phyloP scores from a whole-genome alignment of 2,797 vertebrate genomes.

The Brachyrhaphis roseni region DNA sequence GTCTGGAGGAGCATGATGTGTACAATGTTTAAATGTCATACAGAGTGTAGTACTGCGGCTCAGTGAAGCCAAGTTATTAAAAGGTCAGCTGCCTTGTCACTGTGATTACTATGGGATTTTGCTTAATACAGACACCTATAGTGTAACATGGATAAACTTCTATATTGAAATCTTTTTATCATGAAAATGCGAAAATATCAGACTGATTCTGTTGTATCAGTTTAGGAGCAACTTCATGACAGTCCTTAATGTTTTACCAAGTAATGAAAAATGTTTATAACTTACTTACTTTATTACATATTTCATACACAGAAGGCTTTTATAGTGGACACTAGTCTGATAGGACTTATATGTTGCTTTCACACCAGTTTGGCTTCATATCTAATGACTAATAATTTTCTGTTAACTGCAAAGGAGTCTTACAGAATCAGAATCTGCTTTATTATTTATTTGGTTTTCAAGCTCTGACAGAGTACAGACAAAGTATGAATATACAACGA shows the following conservation, averaged over 20 bases:
- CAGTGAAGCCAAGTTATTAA: constrained; percentile 1
- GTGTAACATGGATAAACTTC: neutral
- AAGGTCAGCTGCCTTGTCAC: neutral
- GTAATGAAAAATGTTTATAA: neutral
- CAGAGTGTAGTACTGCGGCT: neutral
- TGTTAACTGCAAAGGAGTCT: neutral
- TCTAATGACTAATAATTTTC: neutral
- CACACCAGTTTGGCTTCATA: neutral
- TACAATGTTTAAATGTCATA: constrained; percentile 5
- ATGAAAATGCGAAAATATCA: neutral
- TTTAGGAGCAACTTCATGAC: neutral
- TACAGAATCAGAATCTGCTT: neutral
- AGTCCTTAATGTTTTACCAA: neutral
- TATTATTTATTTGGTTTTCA: neutral
- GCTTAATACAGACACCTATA: neutral
- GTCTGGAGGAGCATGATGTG: neutral
- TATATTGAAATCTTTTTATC: neutral
- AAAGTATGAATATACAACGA: neutral
- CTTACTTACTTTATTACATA: neutral
- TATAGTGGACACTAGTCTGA: neutral
- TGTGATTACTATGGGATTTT: constrained; percentile 6
- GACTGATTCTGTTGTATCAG: neutral
- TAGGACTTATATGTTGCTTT: neutral
- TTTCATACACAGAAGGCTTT: neutral
- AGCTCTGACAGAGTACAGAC: neutral